Percentiles rank a stretch among this genome's conserved stretches.
These are phyloP conservation scores for Felis chaus DNA, from an alignment of 2,113 vertebrate genomes.

Conservation along the genomic window DNA sequence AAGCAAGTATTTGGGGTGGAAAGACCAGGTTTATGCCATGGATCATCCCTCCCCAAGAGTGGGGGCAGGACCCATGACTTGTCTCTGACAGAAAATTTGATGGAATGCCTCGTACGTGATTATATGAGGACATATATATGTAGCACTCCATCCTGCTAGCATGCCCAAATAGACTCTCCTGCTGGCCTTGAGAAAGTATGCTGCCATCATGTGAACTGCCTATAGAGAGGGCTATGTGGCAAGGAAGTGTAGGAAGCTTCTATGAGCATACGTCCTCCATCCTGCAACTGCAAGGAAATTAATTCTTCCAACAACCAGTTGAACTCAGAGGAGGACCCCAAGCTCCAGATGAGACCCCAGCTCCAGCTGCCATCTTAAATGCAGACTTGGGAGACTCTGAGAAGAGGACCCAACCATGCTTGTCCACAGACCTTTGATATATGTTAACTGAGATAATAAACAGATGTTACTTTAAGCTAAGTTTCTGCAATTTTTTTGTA, in stretches of 20 bases:
- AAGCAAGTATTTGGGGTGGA: not conserved
- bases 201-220: not conserved
- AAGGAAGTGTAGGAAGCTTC: fast-evolving
- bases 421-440: not conserved
- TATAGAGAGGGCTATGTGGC: fast-evolving
- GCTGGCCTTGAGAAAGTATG: not conserved
- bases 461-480: not conserved
- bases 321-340: not conserved
- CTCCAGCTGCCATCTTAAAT: not conserved
- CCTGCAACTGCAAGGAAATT: not conserved
- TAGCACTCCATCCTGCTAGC: not conserved
- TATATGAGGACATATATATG: fast-evolving
- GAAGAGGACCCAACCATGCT: not conserved
- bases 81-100: not conserved
- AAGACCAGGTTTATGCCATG: fast-evolving
- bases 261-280: fast-evolving
- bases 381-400: not conserved
- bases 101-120: fast-evolving
- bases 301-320: not conserved
- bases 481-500: not conserved
- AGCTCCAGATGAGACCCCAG: not conserved
- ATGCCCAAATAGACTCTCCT: not conserved
- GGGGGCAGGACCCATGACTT: not conserved
- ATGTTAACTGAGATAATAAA: not conserved
- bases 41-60: not conserved